phyloP scores from a whole-genome alignment of 2,888 invertebrate genomes.

The Mimumesa dahlbomi region DNA sequence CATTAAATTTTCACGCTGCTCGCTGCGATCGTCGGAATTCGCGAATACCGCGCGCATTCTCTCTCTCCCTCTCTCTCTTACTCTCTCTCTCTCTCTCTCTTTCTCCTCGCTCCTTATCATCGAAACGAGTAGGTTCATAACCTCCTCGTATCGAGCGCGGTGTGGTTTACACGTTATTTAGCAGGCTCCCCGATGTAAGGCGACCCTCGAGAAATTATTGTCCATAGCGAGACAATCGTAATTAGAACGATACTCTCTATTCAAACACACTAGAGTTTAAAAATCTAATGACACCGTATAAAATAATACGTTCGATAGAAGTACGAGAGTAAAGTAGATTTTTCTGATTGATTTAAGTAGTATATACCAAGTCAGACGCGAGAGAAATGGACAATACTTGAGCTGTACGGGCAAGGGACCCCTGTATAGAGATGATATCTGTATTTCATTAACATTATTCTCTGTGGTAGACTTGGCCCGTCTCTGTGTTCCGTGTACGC shows the following conservation, averaged over 20 bases:
- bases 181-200: constrained; percentile 44
- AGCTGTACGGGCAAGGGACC: constrained; percentile 47
- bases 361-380: background rate
- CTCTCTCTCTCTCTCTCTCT: too few relatives aligned
- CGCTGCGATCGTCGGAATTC: constrained; percentile 49
- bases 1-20: constrained; percentile 57
- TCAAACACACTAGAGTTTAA: too few relatives aligned
- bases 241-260: too few relatives aligned
- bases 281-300: too few relatives aligned
- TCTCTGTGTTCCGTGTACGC: constrained; percentile 51
- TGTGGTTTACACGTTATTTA: constrained; percentile 73
- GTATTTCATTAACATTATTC: constrained; percentile 81
- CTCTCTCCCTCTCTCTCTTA: too few relatives aligned
- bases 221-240: too few relatives aligned
- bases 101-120: constrained; percentile 64
- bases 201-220: constrained; percentile 51
- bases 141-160: constrained; percentile 63
- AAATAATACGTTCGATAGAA: too few relatives aligned
- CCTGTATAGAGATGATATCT: constrained; percentile 79
- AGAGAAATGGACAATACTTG: constrained; percentile 70
- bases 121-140: constrained; percentile 62
- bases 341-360: background rate
- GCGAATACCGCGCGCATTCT: constrained; percentile 43
- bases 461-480: constrained; percentile 73
- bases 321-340: background rate